phyloP scores from a whole-genome alignment of 2,113 vertebrate species.

The Sebastes fasciatus region DNA sequence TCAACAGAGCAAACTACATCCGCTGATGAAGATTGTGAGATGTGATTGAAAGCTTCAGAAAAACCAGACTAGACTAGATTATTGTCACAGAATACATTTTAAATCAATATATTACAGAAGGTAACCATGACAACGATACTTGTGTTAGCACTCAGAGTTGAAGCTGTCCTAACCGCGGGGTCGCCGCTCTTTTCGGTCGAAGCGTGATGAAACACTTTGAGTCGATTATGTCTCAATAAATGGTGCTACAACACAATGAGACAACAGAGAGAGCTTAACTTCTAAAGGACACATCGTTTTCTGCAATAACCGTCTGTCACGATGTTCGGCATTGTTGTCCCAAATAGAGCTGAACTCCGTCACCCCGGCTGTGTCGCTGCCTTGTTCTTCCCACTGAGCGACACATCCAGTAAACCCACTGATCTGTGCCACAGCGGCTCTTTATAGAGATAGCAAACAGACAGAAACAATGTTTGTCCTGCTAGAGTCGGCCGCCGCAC shows the following conservation, averaged over 20 bases:
- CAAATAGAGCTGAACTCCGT: slow-evolving; percentile 56
- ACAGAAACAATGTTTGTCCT: slow-evolving; percentile 73
- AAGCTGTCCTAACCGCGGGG: too few species aligned
- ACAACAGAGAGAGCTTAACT: not conserved
- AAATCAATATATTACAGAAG: too few species aligned
- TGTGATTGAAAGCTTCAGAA: too few species aligned
- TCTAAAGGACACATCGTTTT: not conserved
- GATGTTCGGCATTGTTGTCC: slow-evolving; percentile 60
- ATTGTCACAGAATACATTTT: too few species aligned
- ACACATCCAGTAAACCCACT: slow-evolving; percentile 62
- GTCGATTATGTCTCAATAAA: not conserved
- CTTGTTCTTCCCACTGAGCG: slow-evolving; percentile 74
- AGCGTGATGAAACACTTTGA: not conserved
- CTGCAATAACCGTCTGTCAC: slow-evolving; percentile 34
- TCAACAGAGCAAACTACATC: too few species aligned
- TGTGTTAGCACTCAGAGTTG: too few species aligned
- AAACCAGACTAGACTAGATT: too few species aligned
- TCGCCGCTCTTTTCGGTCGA: not conserved
- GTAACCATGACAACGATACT: too few species aligned
- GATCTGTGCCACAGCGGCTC: slow-evolving; percentile 59
- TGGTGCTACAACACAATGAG: not conserved
- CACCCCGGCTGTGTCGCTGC: slow-evolving; percentile 60
- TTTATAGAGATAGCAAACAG: slow-evolving; percentile 54
- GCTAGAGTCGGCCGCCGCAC: slow-evolving; percentile 58
- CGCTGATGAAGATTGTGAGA: too few species aligned